phyloP scores from a whole-genome alignment of 2,113 vertebrate genomes.

The Elephas maximus region DNA sequence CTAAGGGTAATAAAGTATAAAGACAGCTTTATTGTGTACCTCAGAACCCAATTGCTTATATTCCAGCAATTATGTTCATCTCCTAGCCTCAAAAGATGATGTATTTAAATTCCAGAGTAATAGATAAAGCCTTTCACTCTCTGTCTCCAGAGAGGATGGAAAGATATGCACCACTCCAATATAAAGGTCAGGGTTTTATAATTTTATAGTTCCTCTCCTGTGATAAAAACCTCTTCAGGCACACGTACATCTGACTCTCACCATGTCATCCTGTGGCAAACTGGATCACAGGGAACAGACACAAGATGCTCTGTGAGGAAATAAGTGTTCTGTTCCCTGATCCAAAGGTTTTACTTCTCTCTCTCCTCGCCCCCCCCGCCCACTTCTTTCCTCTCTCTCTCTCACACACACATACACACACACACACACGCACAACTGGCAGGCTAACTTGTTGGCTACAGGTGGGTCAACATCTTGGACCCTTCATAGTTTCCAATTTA shows the following conservation, averaged over 20 bases:
- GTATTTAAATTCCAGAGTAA: background rate
- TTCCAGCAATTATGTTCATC: no score
- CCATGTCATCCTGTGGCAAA: background rate
- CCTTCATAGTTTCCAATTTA: background rate
- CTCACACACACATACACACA: no score
- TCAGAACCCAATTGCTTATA: background rate
- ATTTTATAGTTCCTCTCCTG: background rate
- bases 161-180: background rate
- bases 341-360: background rate
- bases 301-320: background rate
- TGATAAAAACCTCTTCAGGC: background rate
- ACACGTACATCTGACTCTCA: background rate
- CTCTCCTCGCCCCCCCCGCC: background rate
- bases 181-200: background rate
- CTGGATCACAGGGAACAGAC: background rate
- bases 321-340: background rate
- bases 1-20: background rate
- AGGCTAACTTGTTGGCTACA: background rate
- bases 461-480: background rate
- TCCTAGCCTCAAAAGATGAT: background rate
- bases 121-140: background rate
- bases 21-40: background rate
- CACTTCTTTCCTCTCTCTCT: no score
- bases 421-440: background rate
- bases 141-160: background rate